These are phyloP conservation scores for Okamejei kenojei DNA, from an alignment of 2,797 vertebrate genomes.

Conservation along the genomic window DNA sequence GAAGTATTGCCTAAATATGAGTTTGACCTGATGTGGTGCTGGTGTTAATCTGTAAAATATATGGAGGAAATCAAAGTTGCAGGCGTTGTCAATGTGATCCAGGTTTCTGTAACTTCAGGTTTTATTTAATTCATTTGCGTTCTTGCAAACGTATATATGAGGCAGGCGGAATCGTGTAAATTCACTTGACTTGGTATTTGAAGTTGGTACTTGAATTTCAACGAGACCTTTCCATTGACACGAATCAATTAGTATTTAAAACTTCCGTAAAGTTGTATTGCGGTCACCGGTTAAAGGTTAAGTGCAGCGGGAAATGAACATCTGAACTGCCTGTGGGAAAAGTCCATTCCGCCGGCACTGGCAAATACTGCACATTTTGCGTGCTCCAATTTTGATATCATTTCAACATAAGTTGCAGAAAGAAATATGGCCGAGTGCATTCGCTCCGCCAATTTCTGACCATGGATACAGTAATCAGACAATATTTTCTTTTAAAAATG, in stretches of 20 bases:
- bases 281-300: not conserved
- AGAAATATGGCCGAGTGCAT: not conserved
- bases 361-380: not conserved
- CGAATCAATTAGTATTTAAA: not conserved
- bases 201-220: not conserved
- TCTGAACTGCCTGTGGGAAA: not conserved
- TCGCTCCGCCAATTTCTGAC: not conserved
- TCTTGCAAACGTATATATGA: not conserved
- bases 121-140: not conserved
- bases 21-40: not conserved
- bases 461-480: not conserved
- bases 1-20: not conserved
- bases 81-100: not conserved
- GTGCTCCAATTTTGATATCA: not conserved
- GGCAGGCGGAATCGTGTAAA: not conserved
- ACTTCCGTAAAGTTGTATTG: not conserved
- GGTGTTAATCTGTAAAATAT: not conserved
- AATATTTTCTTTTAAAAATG: not conserved
- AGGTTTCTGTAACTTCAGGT: not conserved
- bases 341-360: not conserved
- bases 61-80: not conserved
- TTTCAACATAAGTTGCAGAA: not conserved
- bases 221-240: not conserved
- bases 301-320: not conserved
- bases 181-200: not conserved